These are phyloP conservation scores for Caenorhabditis auriculariae DNA, from an alignment of 2,888 invertebrate species.

Conservation along the genomic window DNA sequence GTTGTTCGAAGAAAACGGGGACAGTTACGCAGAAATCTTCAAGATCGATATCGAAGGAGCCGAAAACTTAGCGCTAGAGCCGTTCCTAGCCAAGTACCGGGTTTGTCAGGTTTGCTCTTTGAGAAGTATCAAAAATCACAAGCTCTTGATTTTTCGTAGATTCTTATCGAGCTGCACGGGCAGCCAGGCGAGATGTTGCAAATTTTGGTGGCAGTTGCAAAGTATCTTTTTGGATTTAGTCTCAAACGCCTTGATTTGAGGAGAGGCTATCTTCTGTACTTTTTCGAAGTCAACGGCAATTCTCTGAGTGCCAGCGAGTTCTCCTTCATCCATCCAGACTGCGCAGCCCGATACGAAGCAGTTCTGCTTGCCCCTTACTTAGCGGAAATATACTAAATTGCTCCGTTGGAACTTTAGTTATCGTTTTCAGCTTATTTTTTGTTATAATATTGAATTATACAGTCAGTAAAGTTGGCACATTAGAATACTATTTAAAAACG, in stretches of 20 bases:
- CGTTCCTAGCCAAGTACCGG: conserved; percentile 1
- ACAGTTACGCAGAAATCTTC: conserved; percentile 7
- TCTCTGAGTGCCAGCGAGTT: conserved; percentile 10
- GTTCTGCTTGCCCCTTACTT: conserved; percentile 8
- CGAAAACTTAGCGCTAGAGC: conserved; percentile 3
- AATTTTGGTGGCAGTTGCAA: conserved; percentile 19
- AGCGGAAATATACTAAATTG: no score
- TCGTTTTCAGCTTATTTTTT: no score
- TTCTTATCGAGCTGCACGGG: conserved; percentile 34
- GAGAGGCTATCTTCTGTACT: conserved; percentile 8
- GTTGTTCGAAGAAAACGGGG: conserved; percentile 1
- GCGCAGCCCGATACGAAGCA: conserved; percentile 5
- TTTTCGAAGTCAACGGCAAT: conserved; percentile 13
- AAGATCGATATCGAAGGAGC: conserved; percentile 15
- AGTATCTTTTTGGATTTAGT: neutral
- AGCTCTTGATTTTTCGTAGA: conserved; percentile 8
- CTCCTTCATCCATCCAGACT: conserved; percentile 13
- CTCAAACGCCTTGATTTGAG: neutral
- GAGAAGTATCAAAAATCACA: no score
- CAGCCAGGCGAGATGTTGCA: conserved; percentile 11
- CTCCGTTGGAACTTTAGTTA: no score
- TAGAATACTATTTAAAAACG: no score
- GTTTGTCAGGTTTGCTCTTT: conserved; percentile 2
- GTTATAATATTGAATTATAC: no score
- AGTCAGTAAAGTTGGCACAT: no score